Evolutionary conservation across 2,888 invertebrate species (phyloP).

Genomic region (Sipha maydis): DNA sequence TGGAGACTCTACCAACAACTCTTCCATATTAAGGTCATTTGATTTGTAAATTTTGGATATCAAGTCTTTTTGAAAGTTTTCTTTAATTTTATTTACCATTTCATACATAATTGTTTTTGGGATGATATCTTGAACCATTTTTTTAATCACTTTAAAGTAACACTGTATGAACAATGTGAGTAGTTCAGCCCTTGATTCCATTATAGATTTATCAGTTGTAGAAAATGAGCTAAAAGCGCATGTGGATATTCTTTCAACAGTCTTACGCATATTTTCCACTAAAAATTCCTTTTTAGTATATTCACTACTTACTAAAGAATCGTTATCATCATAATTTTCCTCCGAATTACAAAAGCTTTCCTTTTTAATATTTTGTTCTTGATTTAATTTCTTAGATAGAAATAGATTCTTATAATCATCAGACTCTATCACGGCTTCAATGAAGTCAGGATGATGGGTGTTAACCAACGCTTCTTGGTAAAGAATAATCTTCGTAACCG

Average conservation of each 20-base stretch:
- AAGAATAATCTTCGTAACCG: slow-evolving; percentile 6
- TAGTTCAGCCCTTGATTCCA: slow-evolving; percentile 6
- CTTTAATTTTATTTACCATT: slow-evolving; percentile 33
- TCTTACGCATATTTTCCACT: neutral
- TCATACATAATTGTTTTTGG: slow-evolving; percentile 49
- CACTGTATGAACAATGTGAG: slow-evolving; percentile 29
- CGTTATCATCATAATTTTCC: no score
- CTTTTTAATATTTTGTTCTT: neutral
- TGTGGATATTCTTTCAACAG: neutral
- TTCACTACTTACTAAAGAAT: no score
- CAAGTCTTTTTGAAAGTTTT: slow-evolving; percentile 31
- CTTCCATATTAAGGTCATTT: neutral
- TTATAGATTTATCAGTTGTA: neutral
- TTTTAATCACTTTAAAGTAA: slow-evolving; percentile 40
- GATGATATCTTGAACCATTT: slow-evolving; percentile 35
- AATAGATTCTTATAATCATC: slow-evolving; percentile 5
- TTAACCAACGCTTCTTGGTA: slow-evolving; percentile 20
- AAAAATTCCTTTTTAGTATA: neutral
- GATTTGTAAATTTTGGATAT: slow-evolving; percentile 39
- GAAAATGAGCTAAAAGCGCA: no score
- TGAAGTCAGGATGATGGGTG: slow-evolving; percentile 36
- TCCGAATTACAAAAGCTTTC: neutral
- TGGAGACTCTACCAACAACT: slow-evolving; percentile 14
- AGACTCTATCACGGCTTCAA: neutral
- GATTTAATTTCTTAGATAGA: neutral